Evolutionary conservation across 2,888 invertebrate genomes (phyloP), one percentile per base, ranked within the genome.

Genomic region (Nymphalis polychloros): DNA sequence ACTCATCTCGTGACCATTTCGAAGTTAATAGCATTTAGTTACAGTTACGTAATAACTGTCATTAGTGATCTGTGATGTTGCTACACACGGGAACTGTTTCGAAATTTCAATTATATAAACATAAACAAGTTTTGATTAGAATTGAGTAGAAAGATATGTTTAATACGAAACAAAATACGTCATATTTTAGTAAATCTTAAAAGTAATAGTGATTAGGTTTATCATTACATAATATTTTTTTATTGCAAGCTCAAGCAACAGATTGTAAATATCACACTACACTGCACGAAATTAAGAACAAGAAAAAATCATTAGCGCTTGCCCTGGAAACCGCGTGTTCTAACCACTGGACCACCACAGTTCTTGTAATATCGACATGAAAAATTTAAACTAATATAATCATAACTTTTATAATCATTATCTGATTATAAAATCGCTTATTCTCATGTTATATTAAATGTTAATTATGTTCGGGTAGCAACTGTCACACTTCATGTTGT

Each of bases 1-100:
- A 55, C 70, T 81, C 81, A 72, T 84, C 85, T 75, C 82, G 84
- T 86, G 84, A 83, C 81, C 73, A 61, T 46, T 60, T 70, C 70
- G 70, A 59, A 74, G 72, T 72, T 52, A 67, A 68, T 70, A 73
- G 77, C 79, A 77, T 79, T 81, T 79, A 79, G 71, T 81, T 77
- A 79, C 77, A 71, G 72, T 77, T 84, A 83, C 75, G 74, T 80
- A 85, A 84, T 67, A 16, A 52, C 62, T 53, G 27, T 61, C 68
- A 35, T 52, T 70, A 64, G 63, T 60, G 35, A 50, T 66, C 19
- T 57, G 13, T 35, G 8, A 59, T 19, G 49, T 23, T 57, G 41
- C 23, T 65, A 46, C 41, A 35, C 35, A 59, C 47, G 35, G n/a
- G n/a, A 31, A 50, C 20, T 41, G 31, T 52, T 13, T 27, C 19